Evolutionary conservation across 2,797 vertebrate genomes (phyloP).

Genomic region (Halcyon leucocephala): DNA sequence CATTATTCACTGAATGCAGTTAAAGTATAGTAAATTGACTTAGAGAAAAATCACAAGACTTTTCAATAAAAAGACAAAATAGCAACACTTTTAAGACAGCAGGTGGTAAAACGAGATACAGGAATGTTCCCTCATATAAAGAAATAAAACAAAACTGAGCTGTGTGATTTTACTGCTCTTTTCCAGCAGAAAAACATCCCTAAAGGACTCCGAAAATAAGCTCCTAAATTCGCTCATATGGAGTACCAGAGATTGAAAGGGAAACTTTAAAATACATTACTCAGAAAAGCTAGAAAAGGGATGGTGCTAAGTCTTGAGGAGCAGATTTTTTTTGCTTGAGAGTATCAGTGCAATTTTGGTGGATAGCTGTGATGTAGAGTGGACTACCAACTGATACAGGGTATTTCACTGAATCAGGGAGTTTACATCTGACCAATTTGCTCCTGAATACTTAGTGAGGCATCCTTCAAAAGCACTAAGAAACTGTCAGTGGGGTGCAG

Average conservation of each 20-base stretch:
- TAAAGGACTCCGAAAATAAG: conserved; percentile 41
- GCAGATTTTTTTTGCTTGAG: not conserved
- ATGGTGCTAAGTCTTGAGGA: not conserved
- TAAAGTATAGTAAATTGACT: conserved; percentile 45
- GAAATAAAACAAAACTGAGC: conserved; percentile 54
- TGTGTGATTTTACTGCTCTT: conserved; percentile 48
- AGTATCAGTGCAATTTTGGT: not conserved
- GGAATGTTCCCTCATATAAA: conserved; percentile 62
- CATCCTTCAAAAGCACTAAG: not conserved
- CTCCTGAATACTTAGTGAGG: not conserved
- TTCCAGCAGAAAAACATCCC: conserved; percentile 31
- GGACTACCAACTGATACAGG: not conserved
- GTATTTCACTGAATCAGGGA: not conserved
- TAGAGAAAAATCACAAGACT: conserved; percentile 50
- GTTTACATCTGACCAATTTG: not conserved
- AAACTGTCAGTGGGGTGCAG: not conserved
- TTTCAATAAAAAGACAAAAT: conserved; percentile 69
- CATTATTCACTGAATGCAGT: conserved; percentile 37
- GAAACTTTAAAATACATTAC: conserved; percentile 21
- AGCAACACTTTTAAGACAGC: conserved; percentile 60
- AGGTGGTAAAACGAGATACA: conserved; percentile 66
- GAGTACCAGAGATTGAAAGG: conserved; percentile 9
- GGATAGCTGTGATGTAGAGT: not conserved
- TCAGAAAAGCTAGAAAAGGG: not conserved
- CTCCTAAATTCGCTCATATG: conserved; percentile 22